A percentile compares a stretch with the other conserved stretches of the same genome.
Conservation (phyloP, 2,888 invertebrate species). For the Drosophila imparisetae region DNA sequence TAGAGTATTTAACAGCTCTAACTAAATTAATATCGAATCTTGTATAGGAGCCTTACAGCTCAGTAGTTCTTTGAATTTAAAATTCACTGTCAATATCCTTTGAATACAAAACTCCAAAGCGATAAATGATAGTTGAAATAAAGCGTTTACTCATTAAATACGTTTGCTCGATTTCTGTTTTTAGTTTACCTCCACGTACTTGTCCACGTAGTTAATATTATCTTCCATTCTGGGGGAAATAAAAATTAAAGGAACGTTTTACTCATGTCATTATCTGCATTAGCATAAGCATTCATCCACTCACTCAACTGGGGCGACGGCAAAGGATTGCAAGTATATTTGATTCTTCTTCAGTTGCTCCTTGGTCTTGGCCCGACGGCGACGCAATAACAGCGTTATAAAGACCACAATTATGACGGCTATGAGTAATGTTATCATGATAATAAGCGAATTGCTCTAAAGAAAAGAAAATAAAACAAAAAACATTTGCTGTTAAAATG, state of each 20-base stretch:
- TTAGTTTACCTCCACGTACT: constrained; percentile 86
- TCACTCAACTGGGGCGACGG: constrained; percentile 59
- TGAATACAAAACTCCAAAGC: neutral
- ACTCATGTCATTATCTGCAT: neutral
- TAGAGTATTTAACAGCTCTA: neutral
- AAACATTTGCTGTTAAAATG: neutral
- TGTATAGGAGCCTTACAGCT: neutral
- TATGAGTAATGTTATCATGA: constrained; percentile 58
- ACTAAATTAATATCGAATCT: neutral
- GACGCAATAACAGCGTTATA: constrained; percentile 40
- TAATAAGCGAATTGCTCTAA: constrained; percentile 61
- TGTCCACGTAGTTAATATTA: constrained; percentile 87
- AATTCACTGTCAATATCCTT: neutral
- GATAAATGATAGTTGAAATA: neutral
- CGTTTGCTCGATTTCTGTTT: neutral
- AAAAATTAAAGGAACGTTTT: constrained; percentile 40
- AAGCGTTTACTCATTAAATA: neutral
- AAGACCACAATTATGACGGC: constrained; percentile 46
- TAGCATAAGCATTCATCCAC: constrained; percentile 11
- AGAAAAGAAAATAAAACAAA: neutral
- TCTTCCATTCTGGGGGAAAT: constrained; percentile 84
- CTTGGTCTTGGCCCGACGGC: constrained; percentile 49
- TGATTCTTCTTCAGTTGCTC: constrained; percentile 62
- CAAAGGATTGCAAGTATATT: constrained; percentile 63
- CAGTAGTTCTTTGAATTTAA: neutral